Evolutionary conservation across 2,888 invertebrate species (phyloP).

Genomic region (Drosophila barbarae): DNA sequence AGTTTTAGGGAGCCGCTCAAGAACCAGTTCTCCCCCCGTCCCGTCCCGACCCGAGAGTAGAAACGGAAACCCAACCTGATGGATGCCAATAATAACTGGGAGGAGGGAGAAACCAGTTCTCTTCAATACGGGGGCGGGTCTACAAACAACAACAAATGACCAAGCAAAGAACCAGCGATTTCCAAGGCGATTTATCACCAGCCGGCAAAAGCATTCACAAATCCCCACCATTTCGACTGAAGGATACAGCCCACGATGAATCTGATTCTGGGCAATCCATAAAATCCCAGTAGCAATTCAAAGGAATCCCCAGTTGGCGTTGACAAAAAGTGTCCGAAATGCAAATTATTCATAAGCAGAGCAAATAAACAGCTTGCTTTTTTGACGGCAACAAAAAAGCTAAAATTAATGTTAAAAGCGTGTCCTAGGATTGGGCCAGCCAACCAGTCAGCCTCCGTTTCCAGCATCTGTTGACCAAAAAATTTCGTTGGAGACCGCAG

Average conservation of each 20-base stretch:
- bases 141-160: constrained; percentile 43
- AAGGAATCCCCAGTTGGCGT: constrained; percentile 17
- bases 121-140: constrained; percentile 12
- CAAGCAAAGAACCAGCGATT: constrained; percentile 23
- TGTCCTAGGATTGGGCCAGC: constrained; percentile 12
- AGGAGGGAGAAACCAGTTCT: constrained; percentile 13
- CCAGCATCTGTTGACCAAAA: constrained; percentile 15
- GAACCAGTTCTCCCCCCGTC: constrained; percentile 21
- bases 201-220: constrained; percentile 23
- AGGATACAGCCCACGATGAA: background rate
- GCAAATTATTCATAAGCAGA: constrained; percentile 68
- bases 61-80: constrained; percentile 33
- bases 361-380: constrained; percentile 61
- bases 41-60: background rate
- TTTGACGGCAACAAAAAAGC: constrained; percentile 40
- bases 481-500: constrained; percentile 1
- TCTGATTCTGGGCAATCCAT: constrained; percentile 1
- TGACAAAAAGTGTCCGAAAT: constrained; percentile 47
- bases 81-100: constrained; percentile 21
- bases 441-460: background rate
- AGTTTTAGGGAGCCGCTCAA: constrained; percentile 11
- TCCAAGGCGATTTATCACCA: constrained; percentile 65
- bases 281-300: background rate
- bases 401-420: constrained; percentile 60
- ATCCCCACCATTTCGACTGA: constrained; percentile 29